Evolutionary conservation across 2,113 vertebrate species (phyloP).

Genomic region (Nibea coibor): DNA sequence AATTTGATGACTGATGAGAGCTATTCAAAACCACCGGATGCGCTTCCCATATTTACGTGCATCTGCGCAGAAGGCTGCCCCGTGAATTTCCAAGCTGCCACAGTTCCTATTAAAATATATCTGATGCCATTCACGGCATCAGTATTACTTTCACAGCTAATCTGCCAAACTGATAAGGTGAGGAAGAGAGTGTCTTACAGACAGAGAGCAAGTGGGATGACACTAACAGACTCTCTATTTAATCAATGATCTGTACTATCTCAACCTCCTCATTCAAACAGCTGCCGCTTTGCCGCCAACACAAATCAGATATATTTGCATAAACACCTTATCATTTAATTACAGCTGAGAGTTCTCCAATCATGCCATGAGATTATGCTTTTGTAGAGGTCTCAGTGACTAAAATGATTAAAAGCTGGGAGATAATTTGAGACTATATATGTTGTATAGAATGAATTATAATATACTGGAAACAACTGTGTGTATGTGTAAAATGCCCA

Average conservation of each 20-base stretch:
- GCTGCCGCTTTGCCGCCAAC: constrained; percentile 58
- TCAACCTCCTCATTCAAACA: constrained; percentile 65
- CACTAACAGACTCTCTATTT: constrained; percentile 67
- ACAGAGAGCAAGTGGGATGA: constrained; percentile 65
- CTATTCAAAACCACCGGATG: constrained; percentile 38
- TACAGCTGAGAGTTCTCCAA: constrained; percentile 71
- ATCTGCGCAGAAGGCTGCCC: constrained; percentile 19
- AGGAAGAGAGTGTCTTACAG: constrained; percentile 70
- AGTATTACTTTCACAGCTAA: constrained; percentile 72
- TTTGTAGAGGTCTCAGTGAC: constrained; percentile 55
- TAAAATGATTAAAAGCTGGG: constrained; percentile 55
- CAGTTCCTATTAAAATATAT: constrained; percentile 67
- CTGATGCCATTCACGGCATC: constrained; percentile 66
- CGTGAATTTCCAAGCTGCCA: constrained; percentile 43
- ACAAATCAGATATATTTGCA: constrained; percentile 77
- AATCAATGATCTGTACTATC: constrained; percentile 69
- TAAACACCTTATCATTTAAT: constrained; percentile 81
- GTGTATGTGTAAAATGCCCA: not conserved
- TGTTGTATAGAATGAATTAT: not conserved
- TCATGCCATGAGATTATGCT: constrained; percentile 59
- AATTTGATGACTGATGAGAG: constrained; percentile 65
- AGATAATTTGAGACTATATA: constrained; percentile 26
- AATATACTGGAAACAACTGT: not conserved
- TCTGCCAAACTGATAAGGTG: constrained; percentile 72
- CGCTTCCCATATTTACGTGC: constrained; percentile 16